Evolutionary conservation across 2,888 invertebrate genomes (phyloP), one percentile per base, ranked within the genome.

Genomic region (Tipula helvola): DNA sequence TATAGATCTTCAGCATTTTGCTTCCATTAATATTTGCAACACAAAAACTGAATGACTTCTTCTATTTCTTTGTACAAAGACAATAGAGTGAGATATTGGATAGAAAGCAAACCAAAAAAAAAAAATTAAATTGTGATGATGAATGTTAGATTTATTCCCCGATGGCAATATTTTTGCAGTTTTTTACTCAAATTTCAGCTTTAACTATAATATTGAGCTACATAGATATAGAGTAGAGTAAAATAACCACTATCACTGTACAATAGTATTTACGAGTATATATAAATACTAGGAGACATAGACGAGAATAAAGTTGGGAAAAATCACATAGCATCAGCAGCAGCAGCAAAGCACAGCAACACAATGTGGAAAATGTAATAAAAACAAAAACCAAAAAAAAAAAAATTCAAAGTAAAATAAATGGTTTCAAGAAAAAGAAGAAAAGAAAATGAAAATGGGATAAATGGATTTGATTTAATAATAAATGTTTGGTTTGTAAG

Each of bases 381-480:
- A 28, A 5, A 57, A 57, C 13, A 52, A 52, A 52, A 52, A n/a
- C 28, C 28, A 28, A 52, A 71, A 71, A 28, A 71, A 71, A 28
- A 28, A 71, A 71, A 71, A 71, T 28, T 28, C 71, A 71, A 71
- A 71, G 71, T 71, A 71, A 71, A 71, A 71, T 71, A 71, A 71
- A 71, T 71, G 71, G 28, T 71, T 71, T 71, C 18, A 71, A 71
- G 71, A 71, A 71, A 10, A 71, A 28, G 28, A 2, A 28, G 28
- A 28, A 28, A 57, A 57, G n/a, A 71, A 71, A 71, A 71, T 71
- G 71, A 71, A 71, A 71, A 71, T 71, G 71, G 71, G 71, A 71
- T 71, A 71, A 71, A 71, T 71, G 71, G 71, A 71, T 71, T 71
- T 71, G 71, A 71, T 71, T 71, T 71, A 71, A 71, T 71, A 71